Base-by-base conservation (phyloP, 2,797 vertebrate species). In the Meda fulgida region DNA sequence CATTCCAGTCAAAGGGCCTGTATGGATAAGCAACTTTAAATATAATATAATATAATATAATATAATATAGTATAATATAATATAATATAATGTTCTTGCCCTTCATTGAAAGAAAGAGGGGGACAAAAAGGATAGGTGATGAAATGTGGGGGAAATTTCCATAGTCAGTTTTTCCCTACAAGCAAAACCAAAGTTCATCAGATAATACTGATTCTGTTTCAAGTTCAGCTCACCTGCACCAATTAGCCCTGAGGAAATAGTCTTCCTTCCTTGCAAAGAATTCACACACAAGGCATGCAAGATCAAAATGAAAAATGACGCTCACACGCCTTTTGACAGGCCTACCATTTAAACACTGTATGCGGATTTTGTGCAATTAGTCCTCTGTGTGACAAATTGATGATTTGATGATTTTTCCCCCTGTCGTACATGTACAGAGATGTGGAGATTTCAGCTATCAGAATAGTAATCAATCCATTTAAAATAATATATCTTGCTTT, bases 351-450 rank as follows among this genome's bases (percentile, higher is more conserved):
- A 92, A 94, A 93, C 87, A 90, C 88, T 92, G 92, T 91, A 80
- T 71, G 73, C 89, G 89, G 90, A 90, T 92, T 93, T 90, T 90
- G 90, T 89, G 89, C 92, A 93, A 94, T 94, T 94, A 94, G 93
- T 94, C 92, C 6, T 85, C 83, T 90, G 88, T 91, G 88, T 90
- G 92, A 90, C 84, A 90, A 85, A 53, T 82, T 91, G 76, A 92
- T 89, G 87, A 48, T 65, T 69, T 38, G 14, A 65, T 31, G 14
- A 8, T 36, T 75, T 53, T 73, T 21, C 66, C 83, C 89, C 86
- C 40, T 80, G 67, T 79, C 55, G 40, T n/a, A 71, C 4, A 69
- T n/a, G 31, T 34, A 34, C 31, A 31, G 29, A 21, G 9, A 53
- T 23, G 14, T 23, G 5, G 29, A 75, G 26, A 23, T 48, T 46